Conservation (phyloP, 2,888 invertebrate genomes). For the Caenorhabditis becei region DNA sequence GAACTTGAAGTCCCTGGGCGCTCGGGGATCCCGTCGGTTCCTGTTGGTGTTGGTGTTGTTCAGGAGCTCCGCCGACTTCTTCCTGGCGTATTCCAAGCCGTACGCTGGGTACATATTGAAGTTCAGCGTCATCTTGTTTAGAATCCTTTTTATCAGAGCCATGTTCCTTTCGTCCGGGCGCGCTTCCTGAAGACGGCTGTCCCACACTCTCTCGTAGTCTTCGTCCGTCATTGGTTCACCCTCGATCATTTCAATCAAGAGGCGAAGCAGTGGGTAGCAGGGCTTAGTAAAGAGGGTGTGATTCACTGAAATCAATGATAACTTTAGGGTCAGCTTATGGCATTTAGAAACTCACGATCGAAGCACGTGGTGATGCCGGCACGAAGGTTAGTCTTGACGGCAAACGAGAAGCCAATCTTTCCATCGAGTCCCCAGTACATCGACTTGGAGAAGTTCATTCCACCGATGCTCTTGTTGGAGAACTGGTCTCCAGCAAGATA, state of each 20-base stretch:
- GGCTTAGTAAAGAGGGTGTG: conserved; percentile 30
- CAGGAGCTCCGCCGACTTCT: neutral
- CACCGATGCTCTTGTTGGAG: no score
- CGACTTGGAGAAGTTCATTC: neutral
- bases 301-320: neutral
- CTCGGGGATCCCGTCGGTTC: neutral
- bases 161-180: neutral
- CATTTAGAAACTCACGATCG: conserved; percentile 17
- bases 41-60: neutral
- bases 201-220: neutral
- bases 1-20: conserved; percentile 19
- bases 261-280: conserved; percentile 23
- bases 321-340: neutral
- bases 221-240: neutral
- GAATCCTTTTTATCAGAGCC: neutral
- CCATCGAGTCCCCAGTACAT: conserved; percentile 22
- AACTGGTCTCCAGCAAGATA: no score
- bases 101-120: neutral
- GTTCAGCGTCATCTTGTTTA: neutral
- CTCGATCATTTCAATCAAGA: conserved; percentile 14
- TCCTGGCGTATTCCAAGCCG: neutral
- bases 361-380: conserved; percentile 38
- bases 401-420: conserved; percentile 23
- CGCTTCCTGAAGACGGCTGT: neutral
- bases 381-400: conserved; percentile 14